Evolutionary conservation across 1,140 invertebrate genomes (phyloP).

Genomic region (Psilanteris sp.): DNA sequence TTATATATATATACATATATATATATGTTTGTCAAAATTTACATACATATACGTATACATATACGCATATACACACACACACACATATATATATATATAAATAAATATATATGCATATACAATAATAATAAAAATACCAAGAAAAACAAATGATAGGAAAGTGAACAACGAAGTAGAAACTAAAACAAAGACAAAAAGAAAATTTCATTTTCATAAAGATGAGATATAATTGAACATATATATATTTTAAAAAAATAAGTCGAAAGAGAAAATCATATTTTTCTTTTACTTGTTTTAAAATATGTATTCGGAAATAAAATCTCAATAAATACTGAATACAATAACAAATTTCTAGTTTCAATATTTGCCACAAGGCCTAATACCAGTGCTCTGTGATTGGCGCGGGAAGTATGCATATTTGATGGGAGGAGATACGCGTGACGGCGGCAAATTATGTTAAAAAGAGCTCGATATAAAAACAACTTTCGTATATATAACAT

Average conservation of each 20-base stretch:
- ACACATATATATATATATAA: no score
- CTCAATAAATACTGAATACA: constrained; percentile 69
- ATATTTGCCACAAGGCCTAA: constrained; percentile 64
- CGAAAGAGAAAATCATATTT: constrained; percentile 48
- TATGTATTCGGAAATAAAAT: constrained; percentile 67
- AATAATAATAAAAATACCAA: constrained; percentile 26
- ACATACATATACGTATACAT: constrained; percentile 8
- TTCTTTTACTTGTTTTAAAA: constrained; percentile 64
- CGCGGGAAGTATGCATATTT: constrained; percentile 50
- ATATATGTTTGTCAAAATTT: no score
- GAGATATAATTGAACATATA: constrained; percentile 9
- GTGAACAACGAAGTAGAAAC: constrained; percentile 61
- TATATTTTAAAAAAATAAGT: constrained; percentile 47
- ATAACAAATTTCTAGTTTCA: constrained; percentile 66
- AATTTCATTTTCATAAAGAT: constrained; percentile 8
- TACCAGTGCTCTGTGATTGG: constrained; percentile 64
- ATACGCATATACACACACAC: no score
- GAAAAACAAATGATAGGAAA: constrained; percentile 12
- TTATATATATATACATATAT: constrained; percentile 3
- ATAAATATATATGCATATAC: no score
- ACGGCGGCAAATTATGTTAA: constrained; percentile 57
- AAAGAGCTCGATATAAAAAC: constrained; percentile 59
- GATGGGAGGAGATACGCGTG: constrained; percentile 42
- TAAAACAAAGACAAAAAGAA: constrained; percentile 27
- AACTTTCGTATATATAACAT: constrained; percentile 55